phyloP scores from a whole-genome alignment of 2,888 invertebrate genomes.

The Sarcophaga rosellei region DNA sequence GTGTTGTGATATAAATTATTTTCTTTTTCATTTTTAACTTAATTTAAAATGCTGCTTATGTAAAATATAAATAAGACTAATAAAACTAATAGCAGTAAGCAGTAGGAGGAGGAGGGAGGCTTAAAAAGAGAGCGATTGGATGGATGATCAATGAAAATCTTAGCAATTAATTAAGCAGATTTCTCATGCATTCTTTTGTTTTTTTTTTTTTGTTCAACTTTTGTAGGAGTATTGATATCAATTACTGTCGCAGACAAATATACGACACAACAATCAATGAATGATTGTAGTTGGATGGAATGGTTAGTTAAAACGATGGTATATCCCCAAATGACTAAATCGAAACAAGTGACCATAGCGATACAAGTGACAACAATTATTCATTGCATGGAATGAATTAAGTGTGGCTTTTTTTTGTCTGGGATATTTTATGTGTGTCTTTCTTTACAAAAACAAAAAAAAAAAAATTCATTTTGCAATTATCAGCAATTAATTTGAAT shows the following conservation, averaged over 20 bases:
- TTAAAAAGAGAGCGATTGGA: slow-evolving; percentile 9
- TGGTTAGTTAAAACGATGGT: slow-evolving; percentile 30
- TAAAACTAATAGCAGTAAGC: too few relatives aligned
- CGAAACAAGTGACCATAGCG: slow-evolving; percentile 9
- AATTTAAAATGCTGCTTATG: not conserved
- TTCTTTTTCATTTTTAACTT: too few relatives aligned
- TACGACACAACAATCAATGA: slow-evolving; percentile 50
- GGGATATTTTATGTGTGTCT: slow-evolving; percentile 20
- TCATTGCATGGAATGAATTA: slow-evolving; percentile 26
- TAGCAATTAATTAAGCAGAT: slow-evolving; percentile 51
- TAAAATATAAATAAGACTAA: not conserved
- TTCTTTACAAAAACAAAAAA: slow-evolving; percentile 20
- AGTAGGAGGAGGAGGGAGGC: slow-evolving; percentile 17
- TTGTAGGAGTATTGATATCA: slow-evolving; percentile 55
- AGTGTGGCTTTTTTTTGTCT: slow-evolving; percentile 29
- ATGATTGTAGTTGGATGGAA: slow-evolving; percentile 21
- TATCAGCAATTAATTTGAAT: slow-evolving; percentile 77
- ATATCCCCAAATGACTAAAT: slow-evolving; percentile 54
- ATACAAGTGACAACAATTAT: slow-evolving; percentile 28
- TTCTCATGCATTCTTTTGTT: slow-evolving; percentile 2
- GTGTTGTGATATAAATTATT: too few relatives aligned
- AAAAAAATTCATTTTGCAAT: slow-evolving; percentile 61
- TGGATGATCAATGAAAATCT: slow-evolving; percentile 59
- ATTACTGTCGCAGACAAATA: slow-evolving; percentile 52
- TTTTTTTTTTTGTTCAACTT: slow-evolving; percentile 19